Evolutionary conservation across 2,797 vertebrate species (phyloP).

Genomic region (Pangasius macronema): DNA sequence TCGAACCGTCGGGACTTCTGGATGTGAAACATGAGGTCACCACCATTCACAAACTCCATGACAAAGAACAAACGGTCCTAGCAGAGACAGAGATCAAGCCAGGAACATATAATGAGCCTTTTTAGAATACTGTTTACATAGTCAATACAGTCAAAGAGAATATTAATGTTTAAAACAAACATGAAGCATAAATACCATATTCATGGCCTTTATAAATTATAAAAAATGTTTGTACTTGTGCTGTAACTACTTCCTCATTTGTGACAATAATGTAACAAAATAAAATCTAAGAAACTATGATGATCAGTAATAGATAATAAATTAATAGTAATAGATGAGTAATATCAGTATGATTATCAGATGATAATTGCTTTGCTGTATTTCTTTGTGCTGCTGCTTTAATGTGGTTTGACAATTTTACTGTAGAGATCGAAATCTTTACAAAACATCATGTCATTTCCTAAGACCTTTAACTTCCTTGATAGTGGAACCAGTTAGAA

Average conservation of each 20-base stretch:
- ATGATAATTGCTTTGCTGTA: not conserved
- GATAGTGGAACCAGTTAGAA: not conserved
- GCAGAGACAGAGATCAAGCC: not conserved
- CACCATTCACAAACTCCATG: constrained; percentile 98
- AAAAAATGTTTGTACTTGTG: not conserved
- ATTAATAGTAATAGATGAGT: no score
- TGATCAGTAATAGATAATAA: not conserved
- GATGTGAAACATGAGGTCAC: constrained; percentile 98
- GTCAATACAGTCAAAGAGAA: not conserved
- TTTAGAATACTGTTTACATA: not conserved
- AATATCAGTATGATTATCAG: no score
- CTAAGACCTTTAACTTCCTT: not conserved
- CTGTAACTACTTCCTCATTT: not conserved
- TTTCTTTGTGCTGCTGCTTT: not conserved
- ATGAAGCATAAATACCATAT: not conserved
- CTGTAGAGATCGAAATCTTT: not conserved
- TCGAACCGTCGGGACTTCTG: constrained; percentile 97
- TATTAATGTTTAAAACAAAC: not conserved
- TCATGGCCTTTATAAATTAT: not conserved
- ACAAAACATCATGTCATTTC: not conserved
- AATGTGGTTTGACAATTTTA: not conserved
- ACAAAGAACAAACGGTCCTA: constrained; percentile 94
- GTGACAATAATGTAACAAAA: not conserved
- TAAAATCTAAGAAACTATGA: not conserved
- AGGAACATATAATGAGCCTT: not conserved